These are phyloP conservation scores for Carlito syrichta DNA, from an alignment of 2,113 vertebrate genomes.

Conservation along the genomic window DNA sequence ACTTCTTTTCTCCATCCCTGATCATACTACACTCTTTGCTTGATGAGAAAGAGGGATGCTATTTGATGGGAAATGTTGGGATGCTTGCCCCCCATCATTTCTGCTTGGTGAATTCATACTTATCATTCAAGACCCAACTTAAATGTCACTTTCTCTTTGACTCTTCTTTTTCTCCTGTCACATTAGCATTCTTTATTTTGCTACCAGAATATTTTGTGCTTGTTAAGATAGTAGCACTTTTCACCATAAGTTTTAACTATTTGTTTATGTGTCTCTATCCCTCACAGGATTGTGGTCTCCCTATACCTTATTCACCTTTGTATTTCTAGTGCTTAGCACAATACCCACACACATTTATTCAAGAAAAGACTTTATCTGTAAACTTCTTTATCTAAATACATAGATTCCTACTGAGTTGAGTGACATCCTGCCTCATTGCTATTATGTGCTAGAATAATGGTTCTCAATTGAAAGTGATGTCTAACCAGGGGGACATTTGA, in stretches of 20 bases:
- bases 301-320: not conserved
- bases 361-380: not conserved
- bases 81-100: not conserved
- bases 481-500: not conserved
- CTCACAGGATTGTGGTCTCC: not conserved
- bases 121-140: not conserved
- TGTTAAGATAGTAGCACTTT: not conserved
- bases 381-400: not conserved
- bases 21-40: too few relatives aligned
- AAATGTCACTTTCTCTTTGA: not conserved
- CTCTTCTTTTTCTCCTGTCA: not conserved
- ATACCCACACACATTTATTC: not conserved
- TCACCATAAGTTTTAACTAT: not conserved
- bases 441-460: too few relatives aligned
- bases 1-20: rapidly evolving
- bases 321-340: not conserved
- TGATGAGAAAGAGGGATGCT: too few relatives aligned
- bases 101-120: not conserved
- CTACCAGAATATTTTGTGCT: not conserved
- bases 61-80: too few relatives aligned
- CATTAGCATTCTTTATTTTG: not conserved
- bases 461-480: not conserved
- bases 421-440: not conserved
- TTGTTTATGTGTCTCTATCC: not conserved
- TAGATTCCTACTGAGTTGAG: not conserved